Evolutionary conservation across 2,888 invertebrate species (phyloP), one percentile per base, ranked within the genome.

Genomic region (Rhodophaea formosa): DNA sequence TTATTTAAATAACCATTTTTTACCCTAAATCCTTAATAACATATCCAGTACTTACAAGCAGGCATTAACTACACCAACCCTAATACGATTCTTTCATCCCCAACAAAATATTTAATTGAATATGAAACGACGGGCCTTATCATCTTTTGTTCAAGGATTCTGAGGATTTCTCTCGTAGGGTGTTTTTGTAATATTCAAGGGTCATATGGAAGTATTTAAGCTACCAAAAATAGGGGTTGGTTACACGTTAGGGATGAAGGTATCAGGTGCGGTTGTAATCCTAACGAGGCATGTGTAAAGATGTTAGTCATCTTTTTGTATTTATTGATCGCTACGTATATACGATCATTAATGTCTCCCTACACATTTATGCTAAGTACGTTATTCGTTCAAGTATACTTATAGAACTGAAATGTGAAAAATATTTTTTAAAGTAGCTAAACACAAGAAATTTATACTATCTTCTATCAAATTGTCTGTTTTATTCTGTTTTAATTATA

Each of bases 41-140:
- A 39, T 10, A 23, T 23, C 29, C 46, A 56, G 35, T 42, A 47
- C 55, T 54, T 58, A 63, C 35, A 23, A 45, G 7, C 29, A 68
- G 62, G 70, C 76, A 79, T 77, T 75, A 78, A 64, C 66, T 60
- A 64, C 67, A 64, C 67, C 74, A 73, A 78, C 78, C 78, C 71
- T 74, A 79, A 85, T 82, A 79, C 81, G 90, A 92, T 93, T 93
- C 92, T 93, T 93, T 85, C 75, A 78, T 84, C 85, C 86, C 80
- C 78, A 72, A 84, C 86, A 86, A 85, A 90, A 88, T 93, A 93
- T 93, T 93, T 94, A 94, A 94, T 94, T 94, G 94, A 94, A 94
- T 94, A 94, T 93, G 93, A 93, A 94, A 93, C 92, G 89, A 80
- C 74, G 71, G 75, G 91, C 78, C 87, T 91, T 91, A 90, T 75